Base-by-base conservation (phyloP, 2,888 invertebrate species). In the Cyrtodaria siliqua region DNA sequence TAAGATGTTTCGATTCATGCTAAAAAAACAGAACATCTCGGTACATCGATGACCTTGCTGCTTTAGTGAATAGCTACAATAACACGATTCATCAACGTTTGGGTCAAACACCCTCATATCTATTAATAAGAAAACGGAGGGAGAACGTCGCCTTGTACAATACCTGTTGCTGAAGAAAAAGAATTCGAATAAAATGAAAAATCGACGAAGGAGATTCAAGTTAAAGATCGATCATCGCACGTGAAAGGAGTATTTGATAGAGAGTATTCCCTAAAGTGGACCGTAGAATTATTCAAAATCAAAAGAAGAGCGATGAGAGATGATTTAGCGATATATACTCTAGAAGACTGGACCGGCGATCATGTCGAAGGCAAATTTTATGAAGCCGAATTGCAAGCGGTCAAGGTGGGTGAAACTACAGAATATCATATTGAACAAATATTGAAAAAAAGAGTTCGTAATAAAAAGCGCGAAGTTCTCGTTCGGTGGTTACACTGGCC, bases 281-380 rank as follows among this genome's bases (percentile, higher is more conserved):
- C 44, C 3, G 16, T 8, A 18, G 8, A 16, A 44, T 18, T 44
- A 4, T 44, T 44, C 16, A 44, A 4, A 44, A 18, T 44, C n/a
- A 16, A 44, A 18, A 44, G 3, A 3, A 6, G 44, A 18, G 4
- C 23, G 4, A 9, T 14, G 23, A 20, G 52, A 16, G 20, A 52
- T 8, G 23, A 20, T 9, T 16, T 52, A 4, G 20, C 52, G 14
- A 20, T 52, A 12, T 52, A 52, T 16, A 26, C 24, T 20, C 24
- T 24, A 6, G 52, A 18, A 23, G 52, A 52, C 20, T 52, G 52
- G 52, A 62, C 49, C 2, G 47, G 55, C 2, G 76, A 71, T 42
- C 6, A 18, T 18, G 29, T 76, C 14, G 2, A 33, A 8, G 76
- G 62, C 2, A 62, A 29, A 52, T 62, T 62, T 62, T 50, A 50